Evolutionary conservation across 2,797 vertebrate species (phyloP).

Genomic region (Acanthiza pusilla): DNA sequence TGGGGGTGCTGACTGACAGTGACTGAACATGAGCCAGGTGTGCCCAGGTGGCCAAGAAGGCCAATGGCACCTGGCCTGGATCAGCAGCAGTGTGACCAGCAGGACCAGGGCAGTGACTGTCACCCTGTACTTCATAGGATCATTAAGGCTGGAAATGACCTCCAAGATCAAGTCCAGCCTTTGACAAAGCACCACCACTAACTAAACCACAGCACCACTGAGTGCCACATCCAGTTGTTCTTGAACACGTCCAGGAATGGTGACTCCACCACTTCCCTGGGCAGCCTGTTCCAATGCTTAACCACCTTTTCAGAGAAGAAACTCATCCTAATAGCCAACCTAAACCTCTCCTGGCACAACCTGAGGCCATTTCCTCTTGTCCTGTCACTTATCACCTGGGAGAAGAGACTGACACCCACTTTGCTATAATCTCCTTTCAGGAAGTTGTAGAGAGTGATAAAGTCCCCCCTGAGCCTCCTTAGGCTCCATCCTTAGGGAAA

Average conservation of each 20-base stretch:
- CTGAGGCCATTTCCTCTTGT: not conserved
- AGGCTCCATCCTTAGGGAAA: not conserved
- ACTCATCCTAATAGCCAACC: not conserved
- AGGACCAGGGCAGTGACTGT: not conserved
- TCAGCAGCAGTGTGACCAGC: not conserved
- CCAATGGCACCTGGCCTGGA: not conserved
- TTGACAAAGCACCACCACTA: not conserved
- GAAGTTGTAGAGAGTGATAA: not conserved
- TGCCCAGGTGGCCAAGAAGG: not conserved
- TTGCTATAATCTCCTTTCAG: not conserved
- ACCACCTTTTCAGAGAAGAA: not conserved
- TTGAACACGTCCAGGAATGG: not conserved
- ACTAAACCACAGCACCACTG: not conserved
- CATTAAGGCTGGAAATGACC: not conserved
- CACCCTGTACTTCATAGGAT: not conserved
- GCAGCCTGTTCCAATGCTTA: not conserved
- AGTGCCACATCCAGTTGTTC: not conserved
- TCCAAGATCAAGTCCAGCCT: not conserved
- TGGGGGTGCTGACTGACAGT: not conserved
- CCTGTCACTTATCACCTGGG: not conserved
- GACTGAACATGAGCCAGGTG: not conserved
- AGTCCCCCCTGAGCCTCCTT: too few species aligned
- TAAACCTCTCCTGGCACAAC: not conserved
- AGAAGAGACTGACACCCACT: not conserved
- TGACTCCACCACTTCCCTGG: not conserved